Evolutionary conservation across 2,113 vertebrate genomes (phyloP).

Genomic region (Ginglymostoma cirratum): DNA sequence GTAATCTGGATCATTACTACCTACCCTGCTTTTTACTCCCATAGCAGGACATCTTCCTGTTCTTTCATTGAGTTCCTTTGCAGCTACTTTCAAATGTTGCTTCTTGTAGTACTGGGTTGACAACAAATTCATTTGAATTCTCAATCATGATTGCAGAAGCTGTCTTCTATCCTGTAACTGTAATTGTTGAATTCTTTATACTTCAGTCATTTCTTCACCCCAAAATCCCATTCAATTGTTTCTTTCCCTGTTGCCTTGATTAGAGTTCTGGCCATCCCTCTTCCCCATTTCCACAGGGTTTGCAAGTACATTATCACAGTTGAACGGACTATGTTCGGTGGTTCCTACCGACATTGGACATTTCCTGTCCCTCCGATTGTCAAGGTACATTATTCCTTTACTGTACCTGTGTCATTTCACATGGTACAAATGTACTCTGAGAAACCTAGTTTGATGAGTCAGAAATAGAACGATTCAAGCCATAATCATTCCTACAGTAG

Average conservation of each 20-base stretch:
- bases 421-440: not conserved
- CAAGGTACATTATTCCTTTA: not conserved
- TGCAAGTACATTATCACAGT: not conserved
- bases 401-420: not conserved
- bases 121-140: not conserved
- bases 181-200: not conserved
- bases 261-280: not conserved
- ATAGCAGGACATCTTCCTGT: not conserved
- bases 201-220: not conserved
- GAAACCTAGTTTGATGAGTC: not conserved
- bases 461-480: not conserved
- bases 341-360: not conserved
- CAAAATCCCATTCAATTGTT: not conserved
- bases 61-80: not conserved
- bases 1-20: not conserved
- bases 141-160: not conserved
- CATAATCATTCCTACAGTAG: not conserved
- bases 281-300: not conserved
- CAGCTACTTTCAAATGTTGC: not conserved
- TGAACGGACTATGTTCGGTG: not conserved
- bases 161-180: not conserved
- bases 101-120: not conserved
- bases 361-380: not conserved
- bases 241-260: not conserved
- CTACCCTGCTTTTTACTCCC: not conserved